Conservation (phyloP, 1,140 invertebrate species). For the Phortica variegata region DNA sequence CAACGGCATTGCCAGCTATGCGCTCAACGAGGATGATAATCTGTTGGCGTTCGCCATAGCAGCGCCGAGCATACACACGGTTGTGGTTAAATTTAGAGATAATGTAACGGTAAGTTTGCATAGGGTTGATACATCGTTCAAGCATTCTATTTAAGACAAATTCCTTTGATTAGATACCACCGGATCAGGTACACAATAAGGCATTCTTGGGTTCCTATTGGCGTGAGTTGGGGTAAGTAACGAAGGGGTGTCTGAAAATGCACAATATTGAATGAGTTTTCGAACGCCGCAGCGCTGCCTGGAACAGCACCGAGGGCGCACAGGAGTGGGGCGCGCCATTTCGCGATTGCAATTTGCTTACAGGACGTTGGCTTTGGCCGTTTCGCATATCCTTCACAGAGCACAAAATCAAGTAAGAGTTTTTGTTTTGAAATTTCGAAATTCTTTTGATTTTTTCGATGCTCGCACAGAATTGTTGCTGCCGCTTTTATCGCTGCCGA, state of each 20-base stretch:
- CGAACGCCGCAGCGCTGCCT: slow-evolving; percentile 39
- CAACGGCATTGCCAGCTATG: slow-evolving; percentile 48
- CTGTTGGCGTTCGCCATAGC: slow-evolving; percentile 55
- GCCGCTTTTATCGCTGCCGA: slow-evolving; percentile 56
- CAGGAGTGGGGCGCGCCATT: slow-evolving; percentile 55
- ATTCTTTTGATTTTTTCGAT: slow-evolving; percentile 6
- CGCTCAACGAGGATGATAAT: slow-evolving; percentile 52
- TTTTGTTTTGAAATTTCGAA: not conserved
- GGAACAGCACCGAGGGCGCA: slow-evolving; percentile 53
- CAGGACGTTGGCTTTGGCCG: slow-evolving; percentile 53
- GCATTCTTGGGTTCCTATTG: slow-evolving; percentile 52
- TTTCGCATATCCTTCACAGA: slow-evolving; percentile 54
- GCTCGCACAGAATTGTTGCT: slow-evolving; percentile 45
- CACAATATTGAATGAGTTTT: slow-evolving; percentile 7
- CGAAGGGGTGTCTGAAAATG: no score
- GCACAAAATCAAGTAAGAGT: slow-evolving; percentile 47
- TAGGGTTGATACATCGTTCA: not conserved
- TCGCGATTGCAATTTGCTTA: slow-evolving; percentile 53
- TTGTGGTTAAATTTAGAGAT: slow-evolving; percentile 56
- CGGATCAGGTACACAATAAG: slow-evolving; percentile 50
- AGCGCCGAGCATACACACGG: slow-evolving; percentile 51
- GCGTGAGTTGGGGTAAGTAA: slow-evolving; percentile 48
- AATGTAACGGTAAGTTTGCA: slow-evolving; percentile 43
- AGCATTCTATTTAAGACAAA: slow-evolving; percentile 1
- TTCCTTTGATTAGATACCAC: slow-evolving; percentile 45